These are phyloP conservation scores for Varroa destructor DNA, from an alignment of 1,140 invertebrate genomes.

Conservation along the genomic window DNA sequence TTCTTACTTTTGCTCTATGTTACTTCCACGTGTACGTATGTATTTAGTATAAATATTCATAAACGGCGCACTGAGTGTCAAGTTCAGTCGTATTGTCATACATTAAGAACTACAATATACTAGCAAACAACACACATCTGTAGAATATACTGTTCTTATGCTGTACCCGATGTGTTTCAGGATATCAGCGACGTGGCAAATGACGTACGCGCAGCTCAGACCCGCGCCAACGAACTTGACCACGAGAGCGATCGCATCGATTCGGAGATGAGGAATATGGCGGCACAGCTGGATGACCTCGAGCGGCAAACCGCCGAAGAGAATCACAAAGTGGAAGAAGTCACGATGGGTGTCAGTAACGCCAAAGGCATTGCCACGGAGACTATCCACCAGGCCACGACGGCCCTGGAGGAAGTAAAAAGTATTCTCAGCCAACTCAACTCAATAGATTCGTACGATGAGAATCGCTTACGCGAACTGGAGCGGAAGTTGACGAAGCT, in stretches of 20 bases:
- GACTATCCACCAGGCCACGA: slow-evolving; percentile 61
- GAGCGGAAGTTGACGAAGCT: slow-evolving; percentile 58
- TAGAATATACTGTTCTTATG: too few relatives aligned
- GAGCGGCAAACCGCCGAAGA: not conserved
- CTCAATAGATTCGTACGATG: slow-evolving; percentile 23
- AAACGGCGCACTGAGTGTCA: too few relatives aligned
- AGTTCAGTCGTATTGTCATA: too few relatives aligned
- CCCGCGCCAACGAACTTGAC: not conserved
- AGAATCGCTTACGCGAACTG: slow-evolving; percentile 48
- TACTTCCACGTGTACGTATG: too few relatives aligned
- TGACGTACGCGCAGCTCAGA: not conserved
- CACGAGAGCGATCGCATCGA: slow-evolving; percentile 10
- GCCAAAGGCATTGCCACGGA: slow-evolving; percentile 64
- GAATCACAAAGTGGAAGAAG: slow-evolving; percentile 44
- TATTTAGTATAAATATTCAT: too few relatives aligned
- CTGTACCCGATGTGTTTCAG: not conserved
- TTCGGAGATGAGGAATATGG: not conserved
- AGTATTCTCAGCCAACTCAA: slow-evolving; percentile 49
- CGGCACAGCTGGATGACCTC: slow-evolving; percentile 3
- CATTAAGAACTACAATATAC: too few relatives aligned
- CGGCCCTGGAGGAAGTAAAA: slow-evolving; percentile 59
- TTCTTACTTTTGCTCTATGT: too few relatives aligned
- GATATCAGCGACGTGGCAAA: not conserved
- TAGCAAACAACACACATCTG: too few relatives aligned
- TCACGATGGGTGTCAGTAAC: slow-evolving; percentile 56